These are phyloP conservation scores for Dryobotodes eremita DNA, from an alignment of 2,888 invertebrate species.

Conservation along the genomic window DNA sequence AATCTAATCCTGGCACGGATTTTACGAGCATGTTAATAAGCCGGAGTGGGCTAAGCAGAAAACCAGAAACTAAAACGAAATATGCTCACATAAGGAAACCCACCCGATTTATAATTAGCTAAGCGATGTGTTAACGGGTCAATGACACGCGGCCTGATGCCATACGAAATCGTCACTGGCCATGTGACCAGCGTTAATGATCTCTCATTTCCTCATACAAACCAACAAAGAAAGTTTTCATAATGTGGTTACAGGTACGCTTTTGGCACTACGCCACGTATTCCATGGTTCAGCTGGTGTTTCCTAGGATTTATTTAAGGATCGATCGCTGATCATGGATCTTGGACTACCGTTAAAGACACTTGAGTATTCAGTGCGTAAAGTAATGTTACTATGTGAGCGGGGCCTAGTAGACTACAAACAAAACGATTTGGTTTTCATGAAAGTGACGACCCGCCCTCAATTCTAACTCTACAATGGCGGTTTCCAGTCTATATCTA, in stretches of 20 bases:
- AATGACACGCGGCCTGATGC: conserved; percentile 84
- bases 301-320: conserved; percentile 63
- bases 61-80: conserved; percentile 65
- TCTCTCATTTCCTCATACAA: conserved; percentile 58
- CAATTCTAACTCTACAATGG: background rate
- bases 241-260: conserved; percentile 72
- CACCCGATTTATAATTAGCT: conserved; percentile 86
- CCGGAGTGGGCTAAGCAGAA: conserved; percentile 56
- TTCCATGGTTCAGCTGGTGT: conserved; percentile 66
- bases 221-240: conserved; percentile 63
- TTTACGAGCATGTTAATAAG: conserved; percentile 61
- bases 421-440: background rate
- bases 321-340: conserved; percentile 57
- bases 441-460: background rate
- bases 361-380: conserved; percentile 31
- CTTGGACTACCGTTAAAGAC: conserved; percentile 31
- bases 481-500: conserved; percentile 2
- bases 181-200: conserved; percentile 71
- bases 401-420: background rate
- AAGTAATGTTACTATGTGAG: conserved; percentile 11
- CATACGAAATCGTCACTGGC: conserved; percentile 78
- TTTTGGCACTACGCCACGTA: conserved; percentile 79
- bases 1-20: conserved; percentile 53
- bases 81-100: conserved; percentile 79
- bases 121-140: conserved; percentile 87